Base-by-base conservation (phyloP, 2,888 invertebrate species). In the Perdita meconis region DNA sequence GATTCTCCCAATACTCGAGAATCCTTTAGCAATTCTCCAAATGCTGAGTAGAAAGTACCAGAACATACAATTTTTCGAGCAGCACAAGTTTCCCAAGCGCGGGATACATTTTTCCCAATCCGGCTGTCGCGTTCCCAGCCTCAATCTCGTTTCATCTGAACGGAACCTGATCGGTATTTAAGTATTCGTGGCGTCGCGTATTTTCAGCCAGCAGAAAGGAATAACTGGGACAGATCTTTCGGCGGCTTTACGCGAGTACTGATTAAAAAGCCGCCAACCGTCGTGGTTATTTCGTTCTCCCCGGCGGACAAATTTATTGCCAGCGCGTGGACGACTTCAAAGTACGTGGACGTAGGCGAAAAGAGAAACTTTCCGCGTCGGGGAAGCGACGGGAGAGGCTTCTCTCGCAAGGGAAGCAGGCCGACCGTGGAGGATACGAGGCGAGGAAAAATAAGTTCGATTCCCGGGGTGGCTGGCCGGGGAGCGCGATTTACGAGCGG, bases 321-420 rank as follows among this genome's bases (percentile, higher is more conserved):
- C 68, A 59, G 60, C 77, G 77, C 65, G 73, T 71, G 70, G 65
- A 80, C 57, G 59, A 66, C 66, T 74, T 81, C 81, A 80, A 81
- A 81, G 77, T 44, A 47, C 40, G 60, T n/a, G 34, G 22, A 40
- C 30, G 30, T 30, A 36, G 19, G 44, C 26, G 72, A 26, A 26
- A 12, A 51, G 56, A 60, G 77, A 74, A 74, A 81, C 65, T 74
- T 67, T 55, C 69, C 38, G 64, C 65, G 65, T 12, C 53, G 67
- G 44, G 60, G 59, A 26, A 36, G 53, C 51, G 30, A 12, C 26
- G 64, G 51, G 59, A 36, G 40, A 42, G 22, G n/a, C n/a, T n/a
- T n/a, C n/a, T n/a, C n/a, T 10, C 53, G 10, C 36, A 13, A 36
- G 44, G n/a, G 13, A 73, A 51, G 51, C 50, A 22, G 22, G 50